Evolutionary conservation across 2,797 vertebrate genomes (phyloP), one percentile per base, ranked within the genome.

Genomic region (Dendrocincla fuliginosa): DNA sequence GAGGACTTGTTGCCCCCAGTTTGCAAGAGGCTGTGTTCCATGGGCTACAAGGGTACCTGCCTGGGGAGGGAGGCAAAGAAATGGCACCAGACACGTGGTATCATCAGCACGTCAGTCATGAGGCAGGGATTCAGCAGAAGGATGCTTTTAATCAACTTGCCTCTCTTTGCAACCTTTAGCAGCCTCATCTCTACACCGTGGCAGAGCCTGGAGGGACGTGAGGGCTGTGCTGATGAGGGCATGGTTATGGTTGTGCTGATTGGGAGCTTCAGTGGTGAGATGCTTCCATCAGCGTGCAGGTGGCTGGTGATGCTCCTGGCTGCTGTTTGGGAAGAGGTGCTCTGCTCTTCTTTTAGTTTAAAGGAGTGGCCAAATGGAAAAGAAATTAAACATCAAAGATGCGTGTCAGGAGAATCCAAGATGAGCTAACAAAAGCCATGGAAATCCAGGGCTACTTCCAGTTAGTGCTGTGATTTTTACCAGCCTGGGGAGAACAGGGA

Each of bases 71-170:
- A 77, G 76, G 44, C 41, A n/a, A 25, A 50, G 57, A 78, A 81
- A 65, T 52, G 71, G 23, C 35, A 28, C 76, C 75, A 91, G 82
- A 67, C 78, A 87, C 0, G 3, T 11, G 3, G 33, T 37, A 9
- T 39, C 73, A 92, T 93, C 91, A 94, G 69, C 94, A 84, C 81
- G 79, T 69, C 79, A 69, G 90, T 84, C 95, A 85, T 32, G 53
- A 93, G 76, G 57, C 75, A 71, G 69, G 67, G 69, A 85, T 60
- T 30, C 81, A 71, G 84, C 89, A 94, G 90, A 90, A 89, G 69
- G 90, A 39, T 81, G 68, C 73, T 92, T 91, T 73, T 69, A 91
- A 81, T 79, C 71, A 91, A 86, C 76, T 65, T 86, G 50, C 56
- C 57, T 87, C 68, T 75, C 65, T 92, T 59, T 78, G 89, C 82